Evolutionary conservation across 2,888 invertebrate genomes (phyloP).

Genomic region (Perizoma flavofasciatum): DNA sequence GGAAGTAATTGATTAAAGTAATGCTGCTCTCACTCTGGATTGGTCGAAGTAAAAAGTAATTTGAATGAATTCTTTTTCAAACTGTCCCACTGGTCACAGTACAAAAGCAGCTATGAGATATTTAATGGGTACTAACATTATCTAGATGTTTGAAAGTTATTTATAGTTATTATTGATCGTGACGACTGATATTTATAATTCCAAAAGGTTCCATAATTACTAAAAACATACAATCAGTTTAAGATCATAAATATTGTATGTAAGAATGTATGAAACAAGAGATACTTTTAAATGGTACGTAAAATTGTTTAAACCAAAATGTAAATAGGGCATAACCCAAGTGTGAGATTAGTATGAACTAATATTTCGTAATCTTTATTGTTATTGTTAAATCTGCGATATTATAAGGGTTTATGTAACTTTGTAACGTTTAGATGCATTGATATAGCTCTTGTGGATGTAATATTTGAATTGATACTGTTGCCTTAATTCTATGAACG

Average conservation of each 20-base stretch:
- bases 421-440: conserved; percentile 28
- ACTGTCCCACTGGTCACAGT: no score
- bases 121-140: no score
- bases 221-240: neutral
- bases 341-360: conserved; percentile 59
- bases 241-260: neutral
- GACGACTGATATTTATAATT: neutral
- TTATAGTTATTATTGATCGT: neutral
- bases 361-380: conserved; percentile 52
- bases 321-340: conserved; percentile 40
- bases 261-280: no score
- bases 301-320: conserved; percentile 26
- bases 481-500: conserved; percentile 62
- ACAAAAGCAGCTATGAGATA: no score
- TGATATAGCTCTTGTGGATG: conserved; percentile 44
- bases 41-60: no score
- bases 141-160: no score
- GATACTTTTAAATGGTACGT: neutral
- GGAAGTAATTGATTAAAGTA: no score
- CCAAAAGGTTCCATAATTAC: neutral
- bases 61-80: no score
- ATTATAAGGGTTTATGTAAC: conserved; percentile 38
- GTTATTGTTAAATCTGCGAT: conserved; percentile 53
- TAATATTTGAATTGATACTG: conserved; percentile 46
- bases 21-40: no score